Percentiles rank a stretch among this genome's conserved stretches.
Evolutionary conservation across 2,888 invertebrate genomes (phyloP).

Genomic region (Lasius platythorax): DNA sequence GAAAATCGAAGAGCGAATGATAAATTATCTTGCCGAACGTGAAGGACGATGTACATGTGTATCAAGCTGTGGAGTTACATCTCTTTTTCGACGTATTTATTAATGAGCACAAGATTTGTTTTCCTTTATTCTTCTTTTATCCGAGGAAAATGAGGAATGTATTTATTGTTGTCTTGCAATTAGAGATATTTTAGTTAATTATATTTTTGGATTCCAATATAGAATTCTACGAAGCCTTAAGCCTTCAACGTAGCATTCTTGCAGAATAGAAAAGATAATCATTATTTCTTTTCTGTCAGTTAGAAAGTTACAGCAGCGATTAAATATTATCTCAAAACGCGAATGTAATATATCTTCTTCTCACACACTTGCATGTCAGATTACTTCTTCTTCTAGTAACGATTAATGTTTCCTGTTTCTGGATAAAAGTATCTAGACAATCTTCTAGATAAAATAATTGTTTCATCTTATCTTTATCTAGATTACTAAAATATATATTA

Average conservation of each 20-base stretch:
- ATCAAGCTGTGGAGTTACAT: not conserved
- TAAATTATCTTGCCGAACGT: not conserved
- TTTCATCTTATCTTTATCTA: too few species aligned
- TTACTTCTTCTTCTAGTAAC: not conserved
- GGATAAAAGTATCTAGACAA: not conserved
- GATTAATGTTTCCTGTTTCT: not conserved
- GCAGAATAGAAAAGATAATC: not conserved
- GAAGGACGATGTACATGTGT: not conserved
- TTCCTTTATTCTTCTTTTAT: not conserved
- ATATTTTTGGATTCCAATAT: not conserved
- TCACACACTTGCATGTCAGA: not conserved
- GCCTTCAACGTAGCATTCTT: not conserved
- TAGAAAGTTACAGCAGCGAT: not conserved
- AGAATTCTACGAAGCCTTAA: not conserved
- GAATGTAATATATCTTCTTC: not conserved
- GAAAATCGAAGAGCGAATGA: conserved; percentile 43
- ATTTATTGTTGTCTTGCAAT: not conserved
- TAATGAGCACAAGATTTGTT: not conserved
- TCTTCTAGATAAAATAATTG: not conserved
- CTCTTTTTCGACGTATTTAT: not conserved
- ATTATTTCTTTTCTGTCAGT: not conserved
- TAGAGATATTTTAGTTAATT: not conserved
- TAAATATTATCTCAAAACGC: not conserved
- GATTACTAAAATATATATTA: too few species aligned
- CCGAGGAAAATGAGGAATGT: not conserved